phyloP scores from a whole-genome alignment of 2,888 invertebrate genomes.

The Pterostichus madidus region DNA sequence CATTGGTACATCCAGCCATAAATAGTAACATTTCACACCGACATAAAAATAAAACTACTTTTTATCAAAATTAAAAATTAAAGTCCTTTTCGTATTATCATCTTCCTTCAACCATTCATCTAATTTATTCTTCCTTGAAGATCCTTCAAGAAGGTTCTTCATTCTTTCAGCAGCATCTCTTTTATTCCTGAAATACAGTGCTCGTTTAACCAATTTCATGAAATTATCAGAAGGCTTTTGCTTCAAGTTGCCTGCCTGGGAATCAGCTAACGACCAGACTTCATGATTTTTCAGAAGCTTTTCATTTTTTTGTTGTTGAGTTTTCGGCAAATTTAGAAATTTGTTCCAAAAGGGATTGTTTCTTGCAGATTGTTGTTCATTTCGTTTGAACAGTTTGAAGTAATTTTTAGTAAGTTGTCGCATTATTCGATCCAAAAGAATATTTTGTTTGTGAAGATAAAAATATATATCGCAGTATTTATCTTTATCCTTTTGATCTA shows the following conservation, averaged over 20 bases:
- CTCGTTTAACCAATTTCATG: constrained; percentile 49
- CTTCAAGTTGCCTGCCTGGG: constrained; percentile 40
- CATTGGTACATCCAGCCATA: constrained; percentile 10
- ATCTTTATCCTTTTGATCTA: constrained; percentile 11
- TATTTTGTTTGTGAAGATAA: constrained; percentile 48
- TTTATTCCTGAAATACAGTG: constrained; percentile 45
- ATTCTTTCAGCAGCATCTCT: constrained; percentile 12
- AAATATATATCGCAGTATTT: constrained; percentile 22
- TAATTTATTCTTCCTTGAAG: constrained; percentile 16
- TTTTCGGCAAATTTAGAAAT: background rate
- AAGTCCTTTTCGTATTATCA: background rate
- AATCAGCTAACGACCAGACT: constrained; percentile 17
- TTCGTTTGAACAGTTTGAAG: constrained; percentile 21
- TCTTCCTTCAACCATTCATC: constrained; percentile 22
- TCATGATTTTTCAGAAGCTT: background rate
- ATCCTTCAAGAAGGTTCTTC: background rate
- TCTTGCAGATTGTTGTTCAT: background rate
- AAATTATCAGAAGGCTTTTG: constrained; percentile 24
- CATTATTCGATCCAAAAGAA: constrained; percentile 36
- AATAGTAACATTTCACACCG: constrained; percentile 6
- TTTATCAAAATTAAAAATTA: constrained; percentile 36
- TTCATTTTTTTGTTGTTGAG: background rate
- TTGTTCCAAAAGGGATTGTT: constrained; percentile 10
- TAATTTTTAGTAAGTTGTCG: background rate
- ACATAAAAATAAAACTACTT: constrained; percentile 26